Evolutionary conservation across 2,888 invertebrate species (phyloP), one percentile per base, ranked within the genome.

Genomic region (Nasonia oneida): DNA sequence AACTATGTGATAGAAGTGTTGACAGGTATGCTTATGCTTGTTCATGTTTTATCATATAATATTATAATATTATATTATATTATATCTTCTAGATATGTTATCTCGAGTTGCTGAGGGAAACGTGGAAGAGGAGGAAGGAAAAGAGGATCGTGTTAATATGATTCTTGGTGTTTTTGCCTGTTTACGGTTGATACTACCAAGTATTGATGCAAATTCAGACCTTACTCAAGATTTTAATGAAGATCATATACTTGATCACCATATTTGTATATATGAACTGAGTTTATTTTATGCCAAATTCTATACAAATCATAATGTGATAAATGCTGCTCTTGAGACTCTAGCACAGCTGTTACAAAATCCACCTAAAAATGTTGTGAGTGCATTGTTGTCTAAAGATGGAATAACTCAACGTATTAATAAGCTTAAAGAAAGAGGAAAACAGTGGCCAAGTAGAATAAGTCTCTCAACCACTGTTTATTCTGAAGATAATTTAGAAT

Each of bases 251-350:
- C 86, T 90, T 76, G 91, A 93, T 70, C 91, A 89, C 78, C 89
- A 92, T 23, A 85, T 95, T 88, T 94, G 97, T 96, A 94, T 97
- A 53, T 97, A 97, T 92, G 96, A 97, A 93, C 94, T 97, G 84
- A 97, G 97, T 93, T 93, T 97, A 80, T 94, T 96, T 91, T 97
- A 96, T 93, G 94, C 96, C 0, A 92, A 93, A 84, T 94, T 94
- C 42, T 96, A 96, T 89, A 93, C 94, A 10, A 97, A 98, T 93
- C 98, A 98, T 93, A 98, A 98, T 93, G 95, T 98, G 85, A 96
- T 98, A 89, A 98, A 98, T 91, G 96, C 97, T 1, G 96, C 98
- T 29, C 94, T 99, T 91, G 99, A 99, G 93, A 91, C 94, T 90
- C 91, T 96, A 39, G 94, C 94, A 71, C 95, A 95, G 89, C 90